These are phyloP conservation scores for Avahi laniger DNA, from an alignment of 2,797 vertebrate genomes.

Conservation along the genomic window DNA sequence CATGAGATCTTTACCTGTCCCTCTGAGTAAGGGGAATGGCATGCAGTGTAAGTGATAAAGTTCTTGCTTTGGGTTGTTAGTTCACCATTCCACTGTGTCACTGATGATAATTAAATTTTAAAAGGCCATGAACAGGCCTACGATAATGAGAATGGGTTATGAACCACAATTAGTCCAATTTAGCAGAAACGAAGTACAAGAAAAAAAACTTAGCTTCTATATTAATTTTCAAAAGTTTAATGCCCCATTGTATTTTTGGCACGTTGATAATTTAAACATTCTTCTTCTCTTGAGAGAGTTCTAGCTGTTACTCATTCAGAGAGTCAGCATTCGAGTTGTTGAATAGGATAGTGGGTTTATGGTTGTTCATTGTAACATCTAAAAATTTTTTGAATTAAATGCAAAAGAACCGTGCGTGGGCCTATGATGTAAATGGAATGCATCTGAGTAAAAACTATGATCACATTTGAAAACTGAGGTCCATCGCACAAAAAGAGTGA, in stretches of 20 bases:
- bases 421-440: neutral
- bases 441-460: neutral
- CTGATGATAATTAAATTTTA: neutral
- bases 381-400: neutral
- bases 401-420: neutral
- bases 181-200: neutral
- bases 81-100: neutral
- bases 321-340: neutral
- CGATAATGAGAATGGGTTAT: neutral
- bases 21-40: neutral
- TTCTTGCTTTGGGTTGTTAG: neutral
- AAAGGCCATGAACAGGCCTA: neutral
- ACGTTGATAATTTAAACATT: neutral
- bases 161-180: neutral
- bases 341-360: neutral
- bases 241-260: neutral
- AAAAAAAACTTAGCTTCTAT: neutral
- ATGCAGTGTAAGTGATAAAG: neutral
- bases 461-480: slow-evolving; percentile 8
- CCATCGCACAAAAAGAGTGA: neutral
- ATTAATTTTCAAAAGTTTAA: neutral
- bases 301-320: neutral
- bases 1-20: neutral
- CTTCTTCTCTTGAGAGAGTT: too few relatives aligned
- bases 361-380: too few relatives aligned